These are phyloP conservation scores for Discoglossus pictus DNA, from an alignment of 2,797 vertebrate species.

Conservation along the genomic window DNA sequence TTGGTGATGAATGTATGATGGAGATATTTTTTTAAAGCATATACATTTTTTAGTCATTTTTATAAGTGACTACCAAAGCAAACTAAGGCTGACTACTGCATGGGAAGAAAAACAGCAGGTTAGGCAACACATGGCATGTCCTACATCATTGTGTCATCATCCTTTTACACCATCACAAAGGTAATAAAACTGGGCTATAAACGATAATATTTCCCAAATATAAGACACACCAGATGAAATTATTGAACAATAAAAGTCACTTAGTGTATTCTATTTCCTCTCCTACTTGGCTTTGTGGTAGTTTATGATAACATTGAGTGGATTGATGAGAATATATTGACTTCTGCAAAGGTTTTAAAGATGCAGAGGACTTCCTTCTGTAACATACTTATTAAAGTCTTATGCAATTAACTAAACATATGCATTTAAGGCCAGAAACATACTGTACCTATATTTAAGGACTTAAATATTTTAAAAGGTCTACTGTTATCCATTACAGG, in stretches of 20 bases:
- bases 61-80: conserved; percentile 4
- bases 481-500: too few relatives aligned
- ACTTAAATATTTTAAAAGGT: too few relatives aligned
- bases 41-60: conserved; percentile 14
- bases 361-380: too few relatives aligned
- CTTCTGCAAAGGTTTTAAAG: too few relatives aligned
- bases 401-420: too few relatives aligned
- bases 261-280: too few relatives aligned
- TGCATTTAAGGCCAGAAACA: too few relatives aligned
- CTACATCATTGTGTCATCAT: conserved; percentile 32
- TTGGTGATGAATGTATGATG: neutral
- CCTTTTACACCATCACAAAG: conserved; percentile 16
- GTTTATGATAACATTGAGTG: too few relatives aligned
- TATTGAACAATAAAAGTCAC: neutral
- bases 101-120: conserved; percentile 16
- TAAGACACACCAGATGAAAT: conserved; percentile 5
- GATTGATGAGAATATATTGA: too few relatives aligned
- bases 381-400: too few relatives aligned
- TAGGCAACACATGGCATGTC: conserved; percentile 11
- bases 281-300: neutral
- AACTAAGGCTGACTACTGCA: conserved; percentile 8
- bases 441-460: too few relatives aligned
- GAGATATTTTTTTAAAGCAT: conserved; percentile 7
- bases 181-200: conserved; percentile 19
- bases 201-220: conserved; percentile 18